phyloP scores from a whole-genome alignment of 1,140 invertebrate genomes.

The Stegodyphus mimosarum region DNA sequence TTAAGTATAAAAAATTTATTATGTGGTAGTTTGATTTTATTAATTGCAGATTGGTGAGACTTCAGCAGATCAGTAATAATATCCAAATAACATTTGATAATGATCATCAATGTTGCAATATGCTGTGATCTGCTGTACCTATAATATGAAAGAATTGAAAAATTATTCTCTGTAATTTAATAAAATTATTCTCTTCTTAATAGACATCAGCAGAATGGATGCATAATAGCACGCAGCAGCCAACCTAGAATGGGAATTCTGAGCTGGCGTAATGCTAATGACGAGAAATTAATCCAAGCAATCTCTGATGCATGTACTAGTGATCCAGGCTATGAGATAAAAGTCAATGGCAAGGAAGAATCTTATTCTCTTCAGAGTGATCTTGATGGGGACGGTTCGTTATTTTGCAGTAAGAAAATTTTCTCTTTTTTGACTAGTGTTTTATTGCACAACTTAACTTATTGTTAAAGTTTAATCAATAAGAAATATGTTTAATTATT shows the following conservation, averaged over 20 bases:
- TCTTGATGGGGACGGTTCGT: slow-evolving; percentile 4
- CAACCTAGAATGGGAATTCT: slow-evolving; percentile 95
- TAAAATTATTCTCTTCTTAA: slow-evolving; percentile 60
- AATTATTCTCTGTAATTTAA: background rate
- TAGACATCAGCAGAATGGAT: slow-evolving; percentile 85
- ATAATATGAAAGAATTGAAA: too few relatives aligned
- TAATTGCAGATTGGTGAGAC: too few relatives aligned
- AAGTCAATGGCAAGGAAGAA: slow-evolving; percentile 11
- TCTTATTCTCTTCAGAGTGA: slow-evolving; percentile 17
- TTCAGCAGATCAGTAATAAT: too few relatives aligned
- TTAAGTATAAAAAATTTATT: too few relatives aligned
- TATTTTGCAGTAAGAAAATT: slow-evolving; percentile 15
- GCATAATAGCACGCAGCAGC: slow-evolving; percentile 91
- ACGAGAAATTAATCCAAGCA: slow-evolving; percentile 87
- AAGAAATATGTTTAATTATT: too few relatives aligned
- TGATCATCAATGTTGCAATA: background rate
- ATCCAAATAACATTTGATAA: background rate
- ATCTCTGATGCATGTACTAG: slow-evolving; percentile 82
- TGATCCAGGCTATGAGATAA: slow-evolving; percentile 60
- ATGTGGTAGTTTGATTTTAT: too few relatives aligned
- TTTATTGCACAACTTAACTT: too few relatives aligned
- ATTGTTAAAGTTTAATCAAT: too few relatives aligned
- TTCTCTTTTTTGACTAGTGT: background rate
- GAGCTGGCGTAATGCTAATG: slow-evolving; percentile 87
- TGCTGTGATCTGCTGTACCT: too few relatives aligned